Conservation (phyloP, 2,888 invertebrate species). For the Leucania comma region DNA sequence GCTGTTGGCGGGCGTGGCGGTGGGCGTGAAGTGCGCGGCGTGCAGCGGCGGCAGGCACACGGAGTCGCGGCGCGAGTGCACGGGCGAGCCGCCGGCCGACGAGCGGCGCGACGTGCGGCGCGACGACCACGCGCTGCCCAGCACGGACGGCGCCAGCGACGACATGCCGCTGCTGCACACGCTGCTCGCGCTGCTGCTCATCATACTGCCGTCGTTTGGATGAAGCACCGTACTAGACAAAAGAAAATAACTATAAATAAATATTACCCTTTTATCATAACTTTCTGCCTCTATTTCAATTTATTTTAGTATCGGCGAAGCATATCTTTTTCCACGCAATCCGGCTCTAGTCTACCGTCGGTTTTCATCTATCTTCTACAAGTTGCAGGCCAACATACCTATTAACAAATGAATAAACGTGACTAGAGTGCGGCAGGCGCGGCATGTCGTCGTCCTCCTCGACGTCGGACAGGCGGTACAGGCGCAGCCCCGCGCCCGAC, state of each 20-base stretch:
- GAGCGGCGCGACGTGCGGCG: slow-evolving; percentile 90
- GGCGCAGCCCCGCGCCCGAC: slow-evolving; percentile 94
- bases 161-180: slow-evolving; percentile 91
- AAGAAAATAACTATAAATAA: background rate
- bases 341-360: rapidly evolving
- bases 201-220: slow-evolving; percentile 95
- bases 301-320: background rate
- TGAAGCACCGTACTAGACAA: slow-evolving; percentile 94
- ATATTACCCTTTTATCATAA: background rate
- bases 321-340: background rate
- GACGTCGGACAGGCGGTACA: slow-evolving; percentile 92
- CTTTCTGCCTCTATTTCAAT: background rate
- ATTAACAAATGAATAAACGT: slow-evolving; percentile 96
- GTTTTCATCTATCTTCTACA: background rate
- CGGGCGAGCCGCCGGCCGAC: slow-evolving; percentile 88
- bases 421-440: slow-evolving; percentile 94
- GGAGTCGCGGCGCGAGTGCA: slow-evolving; percentile 94
- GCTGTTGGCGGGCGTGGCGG: slow-evolving; percentile 97
- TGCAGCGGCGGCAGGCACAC: slow-evolving; percentile 93
- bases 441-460: slow-evolving; percentile 95
- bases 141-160: slow-evolving; percentile 85
- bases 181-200: slow-evolving; percentile 92
- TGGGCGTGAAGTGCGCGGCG: slow-evolving; percentile 94
- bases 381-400: slow-evolving; percentile 73
- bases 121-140: slow-evolving; percentile 92